These are phyloP conservation scores for Onychomys torridus DNA, from an alignment of 2,797 vertebrate genomes.

Conservation along the genomic window DNA sequence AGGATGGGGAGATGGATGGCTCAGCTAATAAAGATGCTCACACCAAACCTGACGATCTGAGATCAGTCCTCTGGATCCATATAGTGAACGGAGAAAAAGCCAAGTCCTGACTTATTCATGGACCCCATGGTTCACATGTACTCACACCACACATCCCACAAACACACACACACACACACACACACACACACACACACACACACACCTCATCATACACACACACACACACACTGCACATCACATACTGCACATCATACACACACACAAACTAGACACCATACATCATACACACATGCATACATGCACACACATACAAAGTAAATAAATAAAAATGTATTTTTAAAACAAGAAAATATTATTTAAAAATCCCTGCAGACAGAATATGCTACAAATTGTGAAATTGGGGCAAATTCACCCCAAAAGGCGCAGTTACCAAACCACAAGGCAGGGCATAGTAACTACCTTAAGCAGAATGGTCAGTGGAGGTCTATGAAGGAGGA, in stretches of 20 bases:
- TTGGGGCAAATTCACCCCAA: neutral
- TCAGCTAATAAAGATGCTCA: neutral
- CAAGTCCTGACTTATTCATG: neutral
- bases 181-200: neutral
- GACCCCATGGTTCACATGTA: neutral
- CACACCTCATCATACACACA: too few species aligned
- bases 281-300: neutral
- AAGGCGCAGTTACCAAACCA: neutral
- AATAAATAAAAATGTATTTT: neutral
- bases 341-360: neutral
- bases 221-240: neutral
- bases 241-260: neutral
- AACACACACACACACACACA: neutral
- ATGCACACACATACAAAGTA: neutral
- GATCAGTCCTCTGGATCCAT: neutral
- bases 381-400: neutral
- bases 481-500: neutral
- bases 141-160: neutral
- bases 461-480: neutral
- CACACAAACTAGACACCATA: neutral
- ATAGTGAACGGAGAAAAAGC: neutral
- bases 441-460: accelerated
- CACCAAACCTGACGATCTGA: neutral
- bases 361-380: neutral
- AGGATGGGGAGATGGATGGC: neutral